Conservation (phyloP, 2,113 vertebrate genomes). For the Triplophysa siluroides region DNA sequence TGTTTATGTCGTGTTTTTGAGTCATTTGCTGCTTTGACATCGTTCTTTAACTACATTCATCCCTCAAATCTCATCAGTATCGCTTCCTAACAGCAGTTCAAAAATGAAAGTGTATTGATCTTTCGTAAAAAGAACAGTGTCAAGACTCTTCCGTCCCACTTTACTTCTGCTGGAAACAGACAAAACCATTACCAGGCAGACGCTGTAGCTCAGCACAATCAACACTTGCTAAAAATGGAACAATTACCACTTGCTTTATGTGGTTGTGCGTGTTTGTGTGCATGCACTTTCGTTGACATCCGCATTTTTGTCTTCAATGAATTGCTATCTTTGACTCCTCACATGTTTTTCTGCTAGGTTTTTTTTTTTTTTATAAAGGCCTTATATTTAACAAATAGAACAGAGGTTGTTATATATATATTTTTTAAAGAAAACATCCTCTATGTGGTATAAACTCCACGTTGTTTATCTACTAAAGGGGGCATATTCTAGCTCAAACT, state of each 20-base stretch:
- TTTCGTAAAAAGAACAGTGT: conserved; percentile 38
- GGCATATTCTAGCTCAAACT: too few relatives aligned
- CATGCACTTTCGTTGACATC: conserved; percentile 49
- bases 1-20: background rate
- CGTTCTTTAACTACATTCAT: conserved; percentile 32
- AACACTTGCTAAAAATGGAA: conserved; percentile 24
- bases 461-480: too few relatives aligned
- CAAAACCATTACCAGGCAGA: conserved; percentile 19
- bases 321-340: background rate
- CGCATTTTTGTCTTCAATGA: background rate
- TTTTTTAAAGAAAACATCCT: too few relatives aligned
- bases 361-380: background rate
- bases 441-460: too few relatives aligned
- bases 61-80: conserved; percentile 32
- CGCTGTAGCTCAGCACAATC: conserved; percentile 2
- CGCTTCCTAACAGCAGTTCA: conserved; percentile 35
- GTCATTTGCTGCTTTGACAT: background rate
- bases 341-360: too few relatives aligned
- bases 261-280: conserved; percentile 28
- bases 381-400: too few relatives aligned
- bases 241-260: background rate
- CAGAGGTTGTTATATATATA: too few relatives aligned
- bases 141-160: background rate
- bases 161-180: conserved; percentile 11
- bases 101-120: conserved; percentile 50